A percentile compares a stretch with the other conserved stretches of the same genome.
Evolutionary conservation across 2,797 vertebrate genomes (phyloP).

Genomic region (Myioborus melanocephalus): DNA sequence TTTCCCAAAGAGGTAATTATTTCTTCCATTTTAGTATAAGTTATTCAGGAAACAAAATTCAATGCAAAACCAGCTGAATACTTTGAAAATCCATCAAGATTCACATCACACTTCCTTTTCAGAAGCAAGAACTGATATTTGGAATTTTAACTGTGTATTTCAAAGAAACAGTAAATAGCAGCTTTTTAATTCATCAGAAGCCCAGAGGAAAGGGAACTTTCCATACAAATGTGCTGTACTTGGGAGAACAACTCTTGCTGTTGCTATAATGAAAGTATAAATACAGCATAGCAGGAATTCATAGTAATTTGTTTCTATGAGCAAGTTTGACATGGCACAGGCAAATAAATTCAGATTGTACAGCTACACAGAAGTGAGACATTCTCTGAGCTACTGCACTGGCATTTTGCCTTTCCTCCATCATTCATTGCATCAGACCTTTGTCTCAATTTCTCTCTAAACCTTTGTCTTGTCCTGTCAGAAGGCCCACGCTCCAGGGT

Average conservation of each 20-base stretch:
- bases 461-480: conserved; percentile 28
- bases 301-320: conserved; percentile 9
- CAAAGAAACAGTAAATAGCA: conserved; percentile 46
- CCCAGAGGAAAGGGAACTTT: conserved; percentile 38
- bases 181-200: conserved; percentile 40
- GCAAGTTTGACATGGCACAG: not conserved
- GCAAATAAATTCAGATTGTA: conserved; percentile 20
- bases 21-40: not conserved
- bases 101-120: conserved; percentile 20
- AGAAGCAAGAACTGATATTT: conserved; percentile 8
- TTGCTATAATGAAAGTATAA: conserved; percentile 29
- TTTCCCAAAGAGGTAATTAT: not conserved
- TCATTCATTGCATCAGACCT: not conserved
- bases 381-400: not conserved
- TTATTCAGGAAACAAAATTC: conserved; percentile 36
- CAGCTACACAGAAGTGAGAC: not conserved
- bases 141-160: conserved; percentile 43
- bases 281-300: conserved; percentile 24
- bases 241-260: conserved; percentile 37
- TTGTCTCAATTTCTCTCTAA: conserved; percentile 40
- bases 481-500: conserved; percentile 20
- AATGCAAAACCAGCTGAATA: not conserved
- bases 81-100: conserved; percentile 52
- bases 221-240: conserved; percentile 8
- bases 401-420: conserved; percentile 7